Evolutionary conservation across 2,888 invertebrate genomes (phyloP).

Genomic region (Merodon equestris): DNA sequence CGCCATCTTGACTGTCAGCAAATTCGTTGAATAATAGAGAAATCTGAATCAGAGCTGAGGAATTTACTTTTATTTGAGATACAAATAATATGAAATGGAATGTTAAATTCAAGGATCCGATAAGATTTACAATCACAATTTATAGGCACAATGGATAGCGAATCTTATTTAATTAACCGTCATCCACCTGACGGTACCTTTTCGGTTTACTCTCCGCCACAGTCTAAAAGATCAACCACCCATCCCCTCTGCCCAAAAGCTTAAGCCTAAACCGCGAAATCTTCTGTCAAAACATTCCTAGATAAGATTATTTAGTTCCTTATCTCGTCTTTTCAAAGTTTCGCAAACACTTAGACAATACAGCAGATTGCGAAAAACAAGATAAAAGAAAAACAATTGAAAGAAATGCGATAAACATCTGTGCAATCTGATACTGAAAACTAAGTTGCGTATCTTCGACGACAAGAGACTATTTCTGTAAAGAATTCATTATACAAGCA

Average conservation of each 20-base stretch:
- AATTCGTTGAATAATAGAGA: not conserved
- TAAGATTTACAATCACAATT: not conserved
- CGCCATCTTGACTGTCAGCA: not conserved
- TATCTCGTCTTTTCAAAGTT: slow-evolving; percentile 12
- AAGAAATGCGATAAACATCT: no score
- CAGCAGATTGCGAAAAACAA: slow-evolving; percentile 14
- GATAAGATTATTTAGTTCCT: slow-evolving; percentile 19
- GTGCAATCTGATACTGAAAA: slow-evolving; percentile 60
- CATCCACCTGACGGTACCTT: no score
- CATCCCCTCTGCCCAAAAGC: no score
- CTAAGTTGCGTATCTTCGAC: slow-evolving; percentile 34
- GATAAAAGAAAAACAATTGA: not conserved
- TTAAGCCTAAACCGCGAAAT: no score
- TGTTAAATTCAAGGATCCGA: slow-evolving; percentile 20
- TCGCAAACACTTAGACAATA: slow-evolving; percentile 15
- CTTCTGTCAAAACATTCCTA: no score
- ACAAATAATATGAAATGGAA: slow-evolving; percentile 25
- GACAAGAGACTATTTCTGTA: slow-evolving; percentile 7
- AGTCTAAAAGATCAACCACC: no score
- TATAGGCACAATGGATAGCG: no score
- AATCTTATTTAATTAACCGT: no score
- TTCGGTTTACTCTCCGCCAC: no score
- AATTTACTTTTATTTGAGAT: slow-evolving; percentile 33
- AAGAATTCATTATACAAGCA: slow-evolving; percentile 14
- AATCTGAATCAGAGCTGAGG: slow-evolving; percentile 38